Evolutionary conservation across 2,888 invertebrate genomes (phyloP).

Genomic region (Dasypogon diadema): DNA sequence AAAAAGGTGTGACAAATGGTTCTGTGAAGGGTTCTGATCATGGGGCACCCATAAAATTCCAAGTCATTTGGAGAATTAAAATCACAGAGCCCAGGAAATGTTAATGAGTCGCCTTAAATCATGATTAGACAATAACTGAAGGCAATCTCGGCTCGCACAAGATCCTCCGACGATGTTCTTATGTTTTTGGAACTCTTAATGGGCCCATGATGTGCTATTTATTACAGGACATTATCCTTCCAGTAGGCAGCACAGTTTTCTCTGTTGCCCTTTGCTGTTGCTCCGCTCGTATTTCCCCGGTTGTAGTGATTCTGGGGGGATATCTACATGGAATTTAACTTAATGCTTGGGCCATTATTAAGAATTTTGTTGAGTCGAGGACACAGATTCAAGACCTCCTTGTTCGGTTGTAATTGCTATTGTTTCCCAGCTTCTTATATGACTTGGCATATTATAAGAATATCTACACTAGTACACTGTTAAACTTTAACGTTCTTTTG

Average conservation of each 20-base stretch:
- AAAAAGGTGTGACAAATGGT: conserved; percentile 46
- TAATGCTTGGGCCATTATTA: conserved; percentile 41
- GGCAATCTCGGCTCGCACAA: conserved; percentile 37
- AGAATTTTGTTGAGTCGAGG: conserved; percentile 16
- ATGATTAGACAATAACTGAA: conserved; percentile 47
- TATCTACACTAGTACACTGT: background rate
- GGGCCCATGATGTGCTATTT: conserved; percentile 49
- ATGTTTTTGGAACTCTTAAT: conserved; percentile 49
- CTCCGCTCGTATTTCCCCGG: background rate
- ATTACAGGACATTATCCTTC: conserved; percentile 48
- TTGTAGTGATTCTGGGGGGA: background rate
- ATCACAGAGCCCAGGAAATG: conserved; percentile 48
- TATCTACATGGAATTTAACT: conserved; percentile 43
- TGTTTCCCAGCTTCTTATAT: conserved; percentile 7
- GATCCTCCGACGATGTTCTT: conserved; percentile 45
- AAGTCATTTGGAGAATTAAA: conserved; percentile 47
- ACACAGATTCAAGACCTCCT: conserved; percentile 6
- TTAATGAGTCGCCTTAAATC: conserved; percentile 48
- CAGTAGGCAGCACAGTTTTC: background rate
- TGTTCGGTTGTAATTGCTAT: conserved; percentile 19
- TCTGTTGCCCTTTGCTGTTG: too few species aligned
- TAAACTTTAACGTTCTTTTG: background rate
- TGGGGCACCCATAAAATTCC: conserved; percentile 41
- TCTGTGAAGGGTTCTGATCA: conserved; percentile 18
- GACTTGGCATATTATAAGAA: conserved; percentile 22